phyloP scores from a whole-genome alignment of 2,797 vertebrate species.

The Galagoides demidoff region DNA sequence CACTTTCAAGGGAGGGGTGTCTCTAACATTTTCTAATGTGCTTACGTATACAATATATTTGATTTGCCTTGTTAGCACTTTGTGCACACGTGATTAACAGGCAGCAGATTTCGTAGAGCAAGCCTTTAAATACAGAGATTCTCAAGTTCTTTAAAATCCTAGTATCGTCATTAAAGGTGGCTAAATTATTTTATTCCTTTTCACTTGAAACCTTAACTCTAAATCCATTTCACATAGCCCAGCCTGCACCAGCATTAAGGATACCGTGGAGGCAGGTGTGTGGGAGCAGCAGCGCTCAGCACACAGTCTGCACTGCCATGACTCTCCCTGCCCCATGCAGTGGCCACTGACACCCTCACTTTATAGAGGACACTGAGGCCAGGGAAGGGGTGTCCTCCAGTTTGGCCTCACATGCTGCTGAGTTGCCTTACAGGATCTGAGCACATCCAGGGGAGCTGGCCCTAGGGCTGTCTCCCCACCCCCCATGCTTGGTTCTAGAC shows the following conservation, averaged over 20 bases:
- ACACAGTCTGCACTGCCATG: no score
- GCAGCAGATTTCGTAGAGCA: no score
- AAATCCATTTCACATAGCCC: neutral
- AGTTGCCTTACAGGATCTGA: no score
- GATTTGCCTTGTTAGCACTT: neutral
- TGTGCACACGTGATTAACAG: neutral
- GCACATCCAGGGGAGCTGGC: neutral
- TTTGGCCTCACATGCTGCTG: no score
- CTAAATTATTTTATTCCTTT: neutral
- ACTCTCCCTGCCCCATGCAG: no score
- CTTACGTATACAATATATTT: neutral
- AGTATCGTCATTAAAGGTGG: neutral
- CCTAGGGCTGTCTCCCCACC: neutral
- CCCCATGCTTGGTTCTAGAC: no score
- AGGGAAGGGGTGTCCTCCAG: neutral
- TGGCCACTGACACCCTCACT: neutral
- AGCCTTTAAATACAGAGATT: neutral
- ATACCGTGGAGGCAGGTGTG: neutral
- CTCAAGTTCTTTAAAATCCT: neutral
- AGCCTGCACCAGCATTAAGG: neutral
- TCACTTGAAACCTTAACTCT: neutral
- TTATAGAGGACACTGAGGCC: neutral
- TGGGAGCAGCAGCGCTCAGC: neutral
- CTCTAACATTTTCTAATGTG: neutral
- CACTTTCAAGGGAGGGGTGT: no score